Percentiles rank a stretch among this genome's conserved stretches.
phyloP scores from a whole-genome alignment of 2,888 invertebrate species.

The Leucophenga maculata region DNA sequence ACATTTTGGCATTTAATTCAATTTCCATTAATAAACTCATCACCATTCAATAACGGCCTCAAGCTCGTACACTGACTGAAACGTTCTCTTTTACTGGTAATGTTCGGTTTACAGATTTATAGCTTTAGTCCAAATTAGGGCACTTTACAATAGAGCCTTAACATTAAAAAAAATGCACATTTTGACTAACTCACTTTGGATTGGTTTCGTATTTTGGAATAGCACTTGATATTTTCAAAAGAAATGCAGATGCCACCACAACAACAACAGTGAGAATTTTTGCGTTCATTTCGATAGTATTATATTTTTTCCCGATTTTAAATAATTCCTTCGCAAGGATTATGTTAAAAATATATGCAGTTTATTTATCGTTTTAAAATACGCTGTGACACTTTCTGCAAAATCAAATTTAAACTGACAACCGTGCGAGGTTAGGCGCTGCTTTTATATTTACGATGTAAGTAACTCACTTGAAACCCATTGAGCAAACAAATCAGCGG shows the following conservation, averaged over 20 bases:
- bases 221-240: conserved; percentile 42
- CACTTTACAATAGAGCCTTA: too few relatives aligned
- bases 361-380: background rate
- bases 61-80: too few relatives aligned
- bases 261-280: conserved; percentile 34
- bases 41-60: too few relatives aligned
- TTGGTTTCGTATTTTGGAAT: conserved; percentile 56
- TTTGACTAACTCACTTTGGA: conserved; percentile 50
- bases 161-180: too few relatives aligned
- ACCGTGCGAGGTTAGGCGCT: conserved; percentile 29
- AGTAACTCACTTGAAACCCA: conserved; percentile 31
- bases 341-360: background rate
- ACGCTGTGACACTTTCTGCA: background rate
- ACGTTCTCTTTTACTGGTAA: too few relatives aligned
- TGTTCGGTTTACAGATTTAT: too few relatives aligned
- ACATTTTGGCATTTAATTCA: too few relatives aligned
- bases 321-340: background rate
- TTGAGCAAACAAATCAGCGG: background rate
- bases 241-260: conserved; percentile 29
- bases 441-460: conserved; percentile 36
- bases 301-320: conserved; percentile 3
- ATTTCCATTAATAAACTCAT: too few relatives aligned
- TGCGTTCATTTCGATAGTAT: conserved; percentile 44
- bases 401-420: conserved; percentile 46
- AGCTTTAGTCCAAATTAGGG: too few relatives aligned